These are phyloP conservation scores for Morelia viridis DNA, from an alignment of 2,797 vertebrate genomes.

Conservation along the genomic window DNA sequence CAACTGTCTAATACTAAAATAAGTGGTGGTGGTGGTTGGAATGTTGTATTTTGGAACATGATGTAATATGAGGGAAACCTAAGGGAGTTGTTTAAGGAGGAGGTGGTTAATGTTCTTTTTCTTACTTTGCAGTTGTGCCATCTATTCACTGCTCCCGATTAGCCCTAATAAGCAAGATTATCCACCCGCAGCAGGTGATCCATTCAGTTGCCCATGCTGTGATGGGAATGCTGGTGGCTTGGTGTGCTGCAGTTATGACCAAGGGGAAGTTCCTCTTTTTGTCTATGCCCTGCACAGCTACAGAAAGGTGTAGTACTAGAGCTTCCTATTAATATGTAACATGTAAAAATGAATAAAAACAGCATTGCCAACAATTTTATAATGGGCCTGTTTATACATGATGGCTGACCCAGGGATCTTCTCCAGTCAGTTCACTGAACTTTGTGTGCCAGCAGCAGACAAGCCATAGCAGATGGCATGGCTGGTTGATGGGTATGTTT, in stretches of 20 bases:
- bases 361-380: background rate
- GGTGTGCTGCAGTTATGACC: slow-evolving; percentile 85
- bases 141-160: slow-evolving; percentile 90
- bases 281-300: slow-evolving; percentile 72
- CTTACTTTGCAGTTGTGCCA: slow-evolving; percentile 83
- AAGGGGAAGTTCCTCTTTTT: slow-evolving; percentile 83
- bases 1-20: background rate
- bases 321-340: background rate
- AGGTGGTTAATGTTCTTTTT: background rate
- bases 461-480: background rate
- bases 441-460: background rate
- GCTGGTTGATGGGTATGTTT: background rate
- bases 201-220: slow-evolving; percentile 82
- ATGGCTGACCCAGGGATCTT: background rate
- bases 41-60: background rate
- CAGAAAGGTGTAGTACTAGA: slow-evolving; percentile 75
- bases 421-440: background rate
- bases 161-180: slow-evolving; percentile 85
- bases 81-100: background rate
- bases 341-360: background rate
- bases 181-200: slow-evolving; percentile 88
- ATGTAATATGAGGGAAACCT: background rate
- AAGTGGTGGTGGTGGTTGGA: background rate
- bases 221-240: slow-evolving; percentile 87
- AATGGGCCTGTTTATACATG: background rate